These are phyloP conservation scores for Melanostigma gelatinosum DNA, from an alignment of 2,113 vertebrate genomes.

Conservation along the genomic window DNA sequence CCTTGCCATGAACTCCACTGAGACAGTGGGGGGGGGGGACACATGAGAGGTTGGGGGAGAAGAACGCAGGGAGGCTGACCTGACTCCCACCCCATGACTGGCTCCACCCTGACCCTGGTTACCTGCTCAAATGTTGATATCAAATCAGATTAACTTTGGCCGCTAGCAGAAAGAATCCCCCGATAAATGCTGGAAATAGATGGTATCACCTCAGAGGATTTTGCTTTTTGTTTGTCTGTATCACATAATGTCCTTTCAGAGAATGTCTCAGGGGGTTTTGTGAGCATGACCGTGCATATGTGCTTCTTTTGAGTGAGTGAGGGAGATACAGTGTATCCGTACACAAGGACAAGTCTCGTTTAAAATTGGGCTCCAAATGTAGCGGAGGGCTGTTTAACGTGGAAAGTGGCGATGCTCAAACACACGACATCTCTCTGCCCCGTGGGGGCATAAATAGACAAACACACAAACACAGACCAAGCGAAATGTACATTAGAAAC, in stretches of 20 bases:
- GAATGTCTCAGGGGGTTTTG: slow-evolving; percentile 5
- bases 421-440: not conserved
- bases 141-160: slow-evolving; percentile 40
- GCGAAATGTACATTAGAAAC: not conserved
- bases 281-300: slow-evolving; percentile 23
- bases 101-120: slow-evolving; percentile 39
- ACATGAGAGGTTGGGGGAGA: slow-evolving; percentile 28
- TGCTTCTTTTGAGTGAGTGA: slow-evolving; percentile 21
- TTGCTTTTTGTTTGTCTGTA: slow-evolving; percentile 51
- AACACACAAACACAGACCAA: slow-evolving; percentile 5
- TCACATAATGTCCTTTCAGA: slow-evolving; percentile 35
- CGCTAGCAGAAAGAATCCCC: slow-evolving; percentile 32
- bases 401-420: not conserved
- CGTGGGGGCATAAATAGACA: not conserved
- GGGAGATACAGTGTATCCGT: slow-evolving; percentile 26
- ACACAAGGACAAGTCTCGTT: slow-evolving; percentile 13
- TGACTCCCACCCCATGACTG: slow-evolving; percentile 57
- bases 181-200: slow-evolving; percentile 22
- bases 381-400: not conserved
- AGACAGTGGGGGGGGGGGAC: slow-evolving; percentile 41
- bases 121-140: slow-evolving; percentile 39
- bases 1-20: slow-evolving; percentile 64
- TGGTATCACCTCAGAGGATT: slow-evolving; percentile 29
- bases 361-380: slow-evolving; percentile 30
- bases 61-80: slow-evolving; percentile 50